A percentile compares a stretch with the other conserved stretches of the same genome.
These are phyloP conservation scores for Volucella bombylans DNA, from an alignment of 2,888 invertebrate genomes.

Conservation along the genomic window DNA sequence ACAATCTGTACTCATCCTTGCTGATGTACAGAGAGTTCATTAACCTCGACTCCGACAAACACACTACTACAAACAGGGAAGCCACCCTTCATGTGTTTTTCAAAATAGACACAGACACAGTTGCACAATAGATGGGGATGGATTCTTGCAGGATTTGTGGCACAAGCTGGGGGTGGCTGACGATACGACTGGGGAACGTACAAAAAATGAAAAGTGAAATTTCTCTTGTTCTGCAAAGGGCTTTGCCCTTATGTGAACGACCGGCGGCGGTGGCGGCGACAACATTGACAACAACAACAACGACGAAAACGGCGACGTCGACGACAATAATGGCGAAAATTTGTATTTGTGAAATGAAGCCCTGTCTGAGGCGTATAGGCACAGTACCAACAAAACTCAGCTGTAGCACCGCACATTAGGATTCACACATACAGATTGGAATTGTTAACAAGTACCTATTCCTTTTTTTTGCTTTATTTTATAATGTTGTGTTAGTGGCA, in stretches of 20 bases:
- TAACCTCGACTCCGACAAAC: constrained; percentile 61
- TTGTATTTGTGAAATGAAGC: constrained; percentile 47
- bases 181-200: constrained; percentile 48
- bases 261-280: constrained; percentile 62
- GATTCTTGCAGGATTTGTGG: constrained; percentile 54
- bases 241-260: constrained; percentile 73
- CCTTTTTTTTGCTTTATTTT: constrained; percentile 21
- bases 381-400: constrained; percentile 66
- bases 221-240: constrained; percentile 76
- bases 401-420: constrained; percentile 45
- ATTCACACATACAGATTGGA: constrained; percentile 35
- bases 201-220: constrained; percentile 82
- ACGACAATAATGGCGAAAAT: constrained; percentile 44
- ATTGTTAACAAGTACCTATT: constrained; percentile 47
- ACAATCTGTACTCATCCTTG: constrained; percentile 69
- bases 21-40: constrained; percentile 61
- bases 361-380: constrained; percentile 67
- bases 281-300: constrained; percentile 75
- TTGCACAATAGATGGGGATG: constrained; percentile 44
- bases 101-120: constrained; percentile 11
- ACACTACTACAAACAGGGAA: constrained; percentile 25
- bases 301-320: constrained; percentile 75
- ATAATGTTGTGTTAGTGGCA: constrained; percentile 59
- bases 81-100: constrained; percentile 60
- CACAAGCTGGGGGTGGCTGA: not conserved